phyloP scores from a whole-genome alignment of 92 coral and sea anemone species.

The Bergia puertoricense region DNA sequence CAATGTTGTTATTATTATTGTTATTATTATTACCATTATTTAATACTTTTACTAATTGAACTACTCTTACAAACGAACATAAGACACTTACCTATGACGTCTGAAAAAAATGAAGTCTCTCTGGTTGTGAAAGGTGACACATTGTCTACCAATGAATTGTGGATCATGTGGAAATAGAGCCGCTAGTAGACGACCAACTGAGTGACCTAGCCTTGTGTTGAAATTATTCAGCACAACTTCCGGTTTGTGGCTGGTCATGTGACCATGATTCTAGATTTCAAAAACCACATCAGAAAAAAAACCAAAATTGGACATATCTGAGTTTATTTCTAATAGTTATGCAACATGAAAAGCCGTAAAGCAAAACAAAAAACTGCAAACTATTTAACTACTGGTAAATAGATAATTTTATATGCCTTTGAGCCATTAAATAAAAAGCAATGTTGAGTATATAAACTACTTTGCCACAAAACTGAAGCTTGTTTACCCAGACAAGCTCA shows the following conservation, averaged over 20 bases:
- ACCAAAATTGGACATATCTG: not conserved
- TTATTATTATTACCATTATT: too few relatives aligned
- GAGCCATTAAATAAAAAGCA: too few relatives aligned
- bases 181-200: constrained; percentile 84
- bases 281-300: not conserved
- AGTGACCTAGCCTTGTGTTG: constrained; percentile 92
- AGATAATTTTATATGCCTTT: too few relatives aligned
- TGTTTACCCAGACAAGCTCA: too few relatives aligned
- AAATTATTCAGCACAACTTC: constrained; percentile 89
- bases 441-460: too few relatives aligned
- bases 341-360: not conserved
- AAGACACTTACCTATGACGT: constrained; percentile 77
- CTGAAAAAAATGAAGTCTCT: constrained; percentile 95
- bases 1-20: too few relatives aligned
- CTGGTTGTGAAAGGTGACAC: constrained; percentile 96
- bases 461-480: too few relatives aligned
- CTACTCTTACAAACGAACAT: not conserved
- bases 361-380: too few relatives aligned
- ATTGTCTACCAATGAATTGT: constrained; percentile 94
- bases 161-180: constrained; percentile 94
- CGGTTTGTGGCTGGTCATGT: constrained; percentile 86
- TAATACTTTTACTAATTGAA: not conserved
- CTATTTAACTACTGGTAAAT: too few relatives aligned
- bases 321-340: not conserved
- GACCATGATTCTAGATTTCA: constrained; percentile 81